Conservation (phyloP, 2,797 vertebrate species). For the Myotis planiceps region DNA sequence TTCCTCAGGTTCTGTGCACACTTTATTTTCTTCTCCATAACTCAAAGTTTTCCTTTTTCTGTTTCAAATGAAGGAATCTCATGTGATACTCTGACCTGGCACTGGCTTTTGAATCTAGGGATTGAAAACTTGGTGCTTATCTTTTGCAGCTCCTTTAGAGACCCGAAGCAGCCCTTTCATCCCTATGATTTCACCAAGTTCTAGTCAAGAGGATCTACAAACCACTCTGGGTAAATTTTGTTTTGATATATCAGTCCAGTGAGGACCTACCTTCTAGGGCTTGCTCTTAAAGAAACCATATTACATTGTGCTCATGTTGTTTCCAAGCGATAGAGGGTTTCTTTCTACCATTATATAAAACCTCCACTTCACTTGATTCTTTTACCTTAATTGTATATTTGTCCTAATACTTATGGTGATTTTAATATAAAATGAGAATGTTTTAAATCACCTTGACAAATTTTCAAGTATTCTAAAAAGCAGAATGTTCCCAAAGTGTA, state of each 20-base stretch:
- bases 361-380: not conserved
- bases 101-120: slow-evolving; percentile 12
- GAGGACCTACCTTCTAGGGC: not conserved
- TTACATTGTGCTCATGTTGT: not conserved
- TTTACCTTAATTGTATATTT: slow-evolving; percentile 7
- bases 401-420: not conserved
- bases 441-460: not conserved
- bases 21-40: slow-evolving; percentile 47
- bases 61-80: slow-evolving; percentile 12
- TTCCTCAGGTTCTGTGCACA: not conserved
- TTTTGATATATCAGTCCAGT: slow-evolving; percentile 1
- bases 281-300: not conserved
- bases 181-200: slow-evolving; percentile 79
- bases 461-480: not conserved
- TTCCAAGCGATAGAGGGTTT: not conserved
- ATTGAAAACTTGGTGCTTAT: slow-evolving; percentile 58
- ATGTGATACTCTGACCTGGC: not conserved
- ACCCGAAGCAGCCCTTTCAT: slow-evolving; percentile 75
- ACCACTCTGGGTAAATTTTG: slow-evolving; percentile 71
- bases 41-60: slow-evolving; percentile 32
- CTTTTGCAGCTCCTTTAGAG: slow-evolving; percentile 85
- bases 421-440: slow-evolving; percentile 15
- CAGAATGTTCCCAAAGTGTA: not conserved
- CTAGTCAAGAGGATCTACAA: slow-evolving; percentile 71
- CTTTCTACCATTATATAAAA: not conserved